These are phyloP conservation scores for Drosophila nasuta DNA, from an alignment of 1,140 invertebrate species.

Conservation along the genomic window DNA sequence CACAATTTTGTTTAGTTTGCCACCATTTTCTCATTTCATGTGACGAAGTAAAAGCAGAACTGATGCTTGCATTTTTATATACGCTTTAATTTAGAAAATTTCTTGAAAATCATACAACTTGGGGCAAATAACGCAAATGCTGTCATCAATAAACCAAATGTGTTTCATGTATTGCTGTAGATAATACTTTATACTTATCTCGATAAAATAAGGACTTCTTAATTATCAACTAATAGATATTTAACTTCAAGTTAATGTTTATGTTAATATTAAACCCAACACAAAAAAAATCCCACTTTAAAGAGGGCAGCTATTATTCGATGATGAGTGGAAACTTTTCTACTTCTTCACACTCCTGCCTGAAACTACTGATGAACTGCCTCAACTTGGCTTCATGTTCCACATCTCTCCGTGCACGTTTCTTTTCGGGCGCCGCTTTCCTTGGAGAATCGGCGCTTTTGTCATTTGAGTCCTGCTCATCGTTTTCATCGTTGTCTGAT, in stretches of 20 bases:
- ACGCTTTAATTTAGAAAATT: no score
- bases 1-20: no score
- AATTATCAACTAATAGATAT: constrained; percentile 6
- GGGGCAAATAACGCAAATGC: no score
- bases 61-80: no score
- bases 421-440: constrained; percentile 46
- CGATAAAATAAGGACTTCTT: neutral
- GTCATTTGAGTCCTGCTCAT: constrained; percentile 52
- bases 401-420: constrained; percentile 51
- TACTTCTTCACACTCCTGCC: constrained; percentile 72
- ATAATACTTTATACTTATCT: neutral
- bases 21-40: no score
- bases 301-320: constrained; percentile 41
- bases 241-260: constrained; percentile 19
- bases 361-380: constrained; percentile 69
- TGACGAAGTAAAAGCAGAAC: no score
- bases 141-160: neutral
- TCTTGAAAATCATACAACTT: no score
- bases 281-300: neutral
- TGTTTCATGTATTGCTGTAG: neutral
- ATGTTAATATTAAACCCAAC: neutral
- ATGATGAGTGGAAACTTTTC: constrained; percentile 67
- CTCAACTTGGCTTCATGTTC: constrained; percentile 58
- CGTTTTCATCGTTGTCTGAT: constrained; percentile 57
- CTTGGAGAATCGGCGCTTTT: constrained; percentile 47